Percentiles rank a stretch among this genome's conserved stretches.
Conservation (phyloP, 1,140 invertebrate species). For the Ceratina japonica region DNA sequence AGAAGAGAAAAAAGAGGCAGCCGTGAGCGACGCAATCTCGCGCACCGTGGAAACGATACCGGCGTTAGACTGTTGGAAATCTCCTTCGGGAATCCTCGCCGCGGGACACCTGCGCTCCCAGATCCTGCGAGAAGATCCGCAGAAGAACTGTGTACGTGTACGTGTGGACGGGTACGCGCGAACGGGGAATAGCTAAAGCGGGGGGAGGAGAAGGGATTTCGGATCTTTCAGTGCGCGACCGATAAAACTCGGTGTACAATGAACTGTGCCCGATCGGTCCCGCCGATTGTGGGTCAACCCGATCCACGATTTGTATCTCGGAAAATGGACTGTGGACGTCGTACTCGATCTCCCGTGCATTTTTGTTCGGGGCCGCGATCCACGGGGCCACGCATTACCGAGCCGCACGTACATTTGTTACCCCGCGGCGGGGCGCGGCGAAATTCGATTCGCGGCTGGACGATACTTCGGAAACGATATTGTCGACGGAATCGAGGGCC, state of each 20-base stretch:
- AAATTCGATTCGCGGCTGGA: constrained; percentile 43
- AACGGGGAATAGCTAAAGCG: constrained; percentile 25
- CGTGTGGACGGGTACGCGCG: not conserved
- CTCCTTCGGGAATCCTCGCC: constrained; percentile 67
- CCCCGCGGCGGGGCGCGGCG: constrained; percentile 16
- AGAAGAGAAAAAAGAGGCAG: constrained; percentile 24
- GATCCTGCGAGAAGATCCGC: constrained; percentile 43
- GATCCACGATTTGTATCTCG: not conserved
- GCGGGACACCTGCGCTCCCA: constrained; percentile 67
- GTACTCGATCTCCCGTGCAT: constrained; percentile 58
- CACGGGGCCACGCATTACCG: constrained; percentile 51
- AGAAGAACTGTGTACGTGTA: constrained; percentile 21
- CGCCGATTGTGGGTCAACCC: constrained; percentile 2
- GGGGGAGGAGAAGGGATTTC: not conserved
- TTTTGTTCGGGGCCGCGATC: constrained; percentile 41
- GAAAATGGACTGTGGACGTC: constrained; percentile 42
- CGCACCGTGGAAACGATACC: constrained; percentile 61
- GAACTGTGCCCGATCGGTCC: constrained; percentile 38
- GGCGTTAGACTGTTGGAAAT: constrained; percentile 60
- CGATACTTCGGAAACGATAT: constrained; percentile 27
- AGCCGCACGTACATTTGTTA: constrained; percentile 58
- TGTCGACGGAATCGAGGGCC: constrained; percentile 7
- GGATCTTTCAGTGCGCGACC: not conserved
- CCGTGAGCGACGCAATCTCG: constrained; percentile 61
- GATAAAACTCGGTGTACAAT: constrained; percentile 19